Conservation (phyloP, 2,888 invertebrate species). For the Cyclophora albipunctata region DNA sequence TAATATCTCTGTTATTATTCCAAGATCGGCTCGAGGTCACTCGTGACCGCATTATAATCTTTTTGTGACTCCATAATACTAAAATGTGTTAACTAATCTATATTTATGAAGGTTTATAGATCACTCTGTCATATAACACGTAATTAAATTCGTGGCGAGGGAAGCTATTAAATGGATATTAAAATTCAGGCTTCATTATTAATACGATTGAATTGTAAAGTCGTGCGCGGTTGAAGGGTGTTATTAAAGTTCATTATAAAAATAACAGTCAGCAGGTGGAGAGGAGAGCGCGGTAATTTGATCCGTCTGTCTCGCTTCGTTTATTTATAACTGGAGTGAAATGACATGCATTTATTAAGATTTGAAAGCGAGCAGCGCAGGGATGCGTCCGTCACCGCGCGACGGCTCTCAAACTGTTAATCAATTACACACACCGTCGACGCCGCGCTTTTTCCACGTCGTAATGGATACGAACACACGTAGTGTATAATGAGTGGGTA, state of each 20-base stretch:
- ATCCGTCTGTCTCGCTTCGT: conserved; percentile 28
- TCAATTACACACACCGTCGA: conserved; percentile 68
- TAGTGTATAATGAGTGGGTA: conserved; percentile 45
- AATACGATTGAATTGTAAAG: conserved; percentile 31
- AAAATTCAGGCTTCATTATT: conserved; percentile 25
- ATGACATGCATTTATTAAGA: conserved; percentile 47
- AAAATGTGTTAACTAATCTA: too few species aligned
- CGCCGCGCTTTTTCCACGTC: conserved; percentile 55
- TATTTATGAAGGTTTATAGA: conserved; percentile 14
- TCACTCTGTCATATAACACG: conserved; percentile 11
- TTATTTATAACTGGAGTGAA: conserved; percentile 26
- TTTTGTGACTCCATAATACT: too few species aligned
- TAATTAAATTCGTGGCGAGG: conserved; percentile 42
- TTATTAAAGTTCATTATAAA: conserved; percentile 37
- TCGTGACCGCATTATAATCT: too few species aligned
- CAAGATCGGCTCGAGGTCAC: too few species aligned
- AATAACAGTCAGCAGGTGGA: conserved; percentile 25
- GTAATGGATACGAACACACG: conserved; percentile 66
- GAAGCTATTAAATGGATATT: conserved; percentile 27
- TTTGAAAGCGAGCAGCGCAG: conserved; percentile 35
- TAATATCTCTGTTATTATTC: too few species aligned
- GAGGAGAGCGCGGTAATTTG: conserved; percentile 21
- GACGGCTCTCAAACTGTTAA: conserved; percentile 58
- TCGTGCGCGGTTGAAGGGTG: conserved; percentile 29
- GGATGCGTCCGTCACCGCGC: background rate